Percentiles rank a stretch among this genome's conserved stretches.
These are phyloP conservation scores for Sprattus sprattus DNA, from an alignment of 2,113 vertebrate species.

Conservation along the genomic window DNA sequence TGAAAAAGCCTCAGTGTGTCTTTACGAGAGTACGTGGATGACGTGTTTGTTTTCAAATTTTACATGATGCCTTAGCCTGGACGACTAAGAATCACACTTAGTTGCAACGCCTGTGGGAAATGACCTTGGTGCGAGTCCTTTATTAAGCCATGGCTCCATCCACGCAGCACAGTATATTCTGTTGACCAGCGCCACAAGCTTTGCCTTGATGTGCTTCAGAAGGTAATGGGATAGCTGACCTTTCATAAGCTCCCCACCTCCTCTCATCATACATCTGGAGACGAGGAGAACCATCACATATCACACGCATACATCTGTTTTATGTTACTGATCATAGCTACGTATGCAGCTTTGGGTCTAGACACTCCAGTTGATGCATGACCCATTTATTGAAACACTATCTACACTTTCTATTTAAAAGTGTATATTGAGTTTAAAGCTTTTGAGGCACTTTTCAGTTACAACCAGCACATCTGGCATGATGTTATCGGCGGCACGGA, in stretches of 20 bases:
- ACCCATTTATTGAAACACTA: background rate
- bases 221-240: slow-evolving; percentile 1
- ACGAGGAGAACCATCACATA: background rate
- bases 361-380: background rate
- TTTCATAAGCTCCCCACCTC: background rate
- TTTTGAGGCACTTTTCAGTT: background rate
- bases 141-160: background rate
- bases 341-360: background rate
- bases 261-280: background rate
- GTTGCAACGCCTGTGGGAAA: background rate
- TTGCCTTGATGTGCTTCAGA: background rate
- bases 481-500: background rate
- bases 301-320: background rate
- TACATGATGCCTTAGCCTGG: background rate
- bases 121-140: background rate
- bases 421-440: too few relatives aligned
- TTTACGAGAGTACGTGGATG: slow-evolving; percentile 2
- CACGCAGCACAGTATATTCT: background rate
- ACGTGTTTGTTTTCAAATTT: background rate
- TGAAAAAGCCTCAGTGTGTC: background rate
- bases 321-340: background rate
- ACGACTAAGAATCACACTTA: background rate
- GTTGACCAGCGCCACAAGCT: background rate
- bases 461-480: background rate
- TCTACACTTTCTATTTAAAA: background rate